These are phyloP conservation scores for Todus mexicanus DNA, from an alignment of 2,797 vertebrate species.

Conservation along the genomic window DNA sequence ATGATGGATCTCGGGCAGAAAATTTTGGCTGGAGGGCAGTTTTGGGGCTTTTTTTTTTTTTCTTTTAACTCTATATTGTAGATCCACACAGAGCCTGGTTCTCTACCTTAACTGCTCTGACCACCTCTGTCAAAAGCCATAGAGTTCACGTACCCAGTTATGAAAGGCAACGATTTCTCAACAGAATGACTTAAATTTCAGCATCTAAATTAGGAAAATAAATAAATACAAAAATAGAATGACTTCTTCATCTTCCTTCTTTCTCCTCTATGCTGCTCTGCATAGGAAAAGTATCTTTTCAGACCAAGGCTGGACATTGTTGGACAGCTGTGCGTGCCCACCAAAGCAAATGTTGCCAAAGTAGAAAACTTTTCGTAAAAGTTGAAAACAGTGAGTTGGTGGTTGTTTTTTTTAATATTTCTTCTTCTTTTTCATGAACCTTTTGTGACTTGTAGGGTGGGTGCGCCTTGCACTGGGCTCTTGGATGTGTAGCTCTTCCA, in stretches of 20 bases:
- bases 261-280: background rate
- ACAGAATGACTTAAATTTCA: background rate
- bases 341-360: background rate
- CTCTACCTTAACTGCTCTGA: background rate
- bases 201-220: background rate
- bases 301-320: background rate
- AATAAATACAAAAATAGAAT: background rate
- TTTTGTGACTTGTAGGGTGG: background rate
- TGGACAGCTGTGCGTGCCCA: background rate
- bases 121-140: background rate
- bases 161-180: background rate
- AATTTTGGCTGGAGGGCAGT: background rate
- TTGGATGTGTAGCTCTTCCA: background rate
- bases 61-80: background rate
- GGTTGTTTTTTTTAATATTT: background rate
- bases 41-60: background rate
- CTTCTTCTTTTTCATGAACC: background rate
- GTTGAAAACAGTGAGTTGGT: background rate
- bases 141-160: fast-evolving
- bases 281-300: background rate
- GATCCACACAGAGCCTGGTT: background rate
- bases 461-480: background rate
- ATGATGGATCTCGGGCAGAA: background rate
- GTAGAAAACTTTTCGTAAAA: background rate
- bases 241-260: background rate